Percentiles rank a stretch among this genome's conserved stretches.
Evolutionary conservation across 2,113 vertebrate species (phyloP).

Genomic region (Tachycineta bicolor): DNA sequence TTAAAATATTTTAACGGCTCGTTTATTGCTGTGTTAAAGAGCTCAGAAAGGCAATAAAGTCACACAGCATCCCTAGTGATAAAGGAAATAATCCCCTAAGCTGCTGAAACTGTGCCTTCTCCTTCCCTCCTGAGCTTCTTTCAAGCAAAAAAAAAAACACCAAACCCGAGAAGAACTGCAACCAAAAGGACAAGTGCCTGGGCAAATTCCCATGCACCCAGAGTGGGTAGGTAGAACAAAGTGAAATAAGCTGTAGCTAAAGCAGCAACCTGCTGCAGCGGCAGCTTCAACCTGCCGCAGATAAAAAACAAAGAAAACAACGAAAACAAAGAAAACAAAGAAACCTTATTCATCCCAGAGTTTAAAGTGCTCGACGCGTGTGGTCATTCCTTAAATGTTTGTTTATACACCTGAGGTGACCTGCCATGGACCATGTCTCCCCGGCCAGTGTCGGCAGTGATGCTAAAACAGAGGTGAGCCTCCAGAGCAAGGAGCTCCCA

Average conservation of each 20-base stretch:
- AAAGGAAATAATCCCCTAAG: constrained; percentile 25
- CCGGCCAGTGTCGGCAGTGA: neutral
- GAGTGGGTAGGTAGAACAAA: neutral
- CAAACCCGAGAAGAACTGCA: neutral
- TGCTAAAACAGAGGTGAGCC: accelerated
- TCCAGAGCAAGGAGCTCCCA: neutral
- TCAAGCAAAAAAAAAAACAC: neutral
- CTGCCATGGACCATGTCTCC: neutral
- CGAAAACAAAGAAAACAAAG: neutral
- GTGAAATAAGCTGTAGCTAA: neutral
- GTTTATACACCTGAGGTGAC: neutral
- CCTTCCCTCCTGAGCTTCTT: neutral
- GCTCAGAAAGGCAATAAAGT: constrained; percentile 48
- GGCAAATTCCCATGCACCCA: neutral
- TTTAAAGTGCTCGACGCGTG: neutral
- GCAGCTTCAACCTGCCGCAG: neutral
- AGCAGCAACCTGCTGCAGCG: neutral
- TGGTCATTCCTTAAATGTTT: neutral
- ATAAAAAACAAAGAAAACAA: neutral
- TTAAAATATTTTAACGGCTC: constrained; percentile 55
- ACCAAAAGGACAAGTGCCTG: neutral
- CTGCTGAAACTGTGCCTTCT: neutral
- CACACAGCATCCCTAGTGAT: neutral
- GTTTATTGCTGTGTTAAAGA: constrained; percentile 43
- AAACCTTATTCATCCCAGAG: neutral